phyloP scores from a whole-genome alignment of 1,140 invertebrate species.

The Pachypsylla venusta region DNA sequence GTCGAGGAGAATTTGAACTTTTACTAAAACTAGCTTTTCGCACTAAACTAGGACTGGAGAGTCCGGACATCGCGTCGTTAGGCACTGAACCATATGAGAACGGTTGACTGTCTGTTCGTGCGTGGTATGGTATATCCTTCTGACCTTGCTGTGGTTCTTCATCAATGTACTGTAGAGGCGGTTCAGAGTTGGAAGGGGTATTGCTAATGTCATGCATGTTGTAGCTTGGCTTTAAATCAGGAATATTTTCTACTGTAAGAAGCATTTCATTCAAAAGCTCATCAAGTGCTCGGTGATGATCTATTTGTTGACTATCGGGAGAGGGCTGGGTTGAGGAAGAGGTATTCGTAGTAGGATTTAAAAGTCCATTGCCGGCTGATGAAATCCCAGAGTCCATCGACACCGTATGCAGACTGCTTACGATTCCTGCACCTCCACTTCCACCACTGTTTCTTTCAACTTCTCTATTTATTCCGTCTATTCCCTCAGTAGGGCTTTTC shows the following conservation, averaged over 20 bases:
- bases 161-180: conserved; percentile 12
- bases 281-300: conserved; percentile 44
- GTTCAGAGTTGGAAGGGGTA: conserved; percentile 2
- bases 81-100: conserved; percentile 59
- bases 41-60: conserved; percentile 57
- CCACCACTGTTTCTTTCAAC: conserved; percentile 27
- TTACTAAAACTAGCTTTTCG: conserved; percentile 42
- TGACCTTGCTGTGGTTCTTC: conserved; percentile 26
- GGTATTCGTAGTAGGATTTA: conserved; percentile 28
- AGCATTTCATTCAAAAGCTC: conserved; percentile 65
- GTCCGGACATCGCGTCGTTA: conserved; percentile 41
- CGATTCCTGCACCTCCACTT: conserved; percentile 17
- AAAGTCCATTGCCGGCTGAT: conserved; percentile 40
- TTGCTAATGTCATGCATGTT: not conserved
- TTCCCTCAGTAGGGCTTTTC: conserved; percentile 28
- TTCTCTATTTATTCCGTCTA: conserved; percentile 19
- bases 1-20: conserved; percentile 17
- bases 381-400: conserved; percentile 75
- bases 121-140: conserved; percentile 63
- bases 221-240: conserved; percentile 32
- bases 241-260: conserved; percentile 60
- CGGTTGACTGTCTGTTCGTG: conserved; percentile 57
- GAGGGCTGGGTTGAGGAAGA: conserved; percentile 30
- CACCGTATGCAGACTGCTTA: conserved; percentile 46
- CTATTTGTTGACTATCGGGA: conserved; percentile 25